A percentile compares a stretch with the other conserved stretches of the same genome.
Evolutionary conservation across 2,113 vertebrate genomes (phyloP).

Genomic region (Osmerus eperlanus): DNA sequence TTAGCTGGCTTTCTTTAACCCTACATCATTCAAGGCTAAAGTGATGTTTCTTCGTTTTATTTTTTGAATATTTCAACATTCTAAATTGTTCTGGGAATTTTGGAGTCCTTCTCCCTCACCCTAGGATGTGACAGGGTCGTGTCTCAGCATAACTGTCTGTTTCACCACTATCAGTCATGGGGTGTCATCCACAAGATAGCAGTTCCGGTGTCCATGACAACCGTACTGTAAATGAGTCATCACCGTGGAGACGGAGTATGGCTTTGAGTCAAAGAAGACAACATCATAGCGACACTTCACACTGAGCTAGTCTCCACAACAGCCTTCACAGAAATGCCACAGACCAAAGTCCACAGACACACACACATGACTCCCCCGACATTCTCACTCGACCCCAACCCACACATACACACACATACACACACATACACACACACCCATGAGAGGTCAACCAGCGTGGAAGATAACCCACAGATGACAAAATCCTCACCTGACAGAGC

Average conservation of each 20-base stretch:
- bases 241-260: slow-evolving; percentile 64
- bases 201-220: slow-evolving; percentile 61
- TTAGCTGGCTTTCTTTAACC: no score
- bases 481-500: background rate
- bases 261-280: slow-evolving; percentile 43
- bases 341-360: background rate
- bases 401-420: slow-evolving; percentile 4
- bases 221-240: slow-evolving; percentile 59
- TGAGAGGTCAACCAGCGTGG: background rate
- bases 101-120: no score
- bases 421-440: background rate
- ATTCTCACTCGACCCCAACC: no score
- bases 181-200: slow-evolving; percentile 45
- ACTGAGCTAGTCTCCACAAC: slow-evolving; percentile 30
- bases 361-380: background rate
- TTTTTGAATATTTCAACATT: no score
- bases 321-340: background rate
- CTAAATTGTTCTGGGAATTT: no score
- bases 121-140: no score
- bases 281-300: slow-evolving; percentile 35
- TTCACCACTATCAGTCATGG: background rate
- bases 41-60: no score
- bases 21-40: no score
- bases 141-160: no score
- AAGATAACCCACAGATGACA: background rate